Percentiles rank a stretch among this genome's conserved stretches.
Evolutionary conservation across 2,113 vertebrate genomes (phyloP).

Genomic region (Colaptes auratus): DNA sequence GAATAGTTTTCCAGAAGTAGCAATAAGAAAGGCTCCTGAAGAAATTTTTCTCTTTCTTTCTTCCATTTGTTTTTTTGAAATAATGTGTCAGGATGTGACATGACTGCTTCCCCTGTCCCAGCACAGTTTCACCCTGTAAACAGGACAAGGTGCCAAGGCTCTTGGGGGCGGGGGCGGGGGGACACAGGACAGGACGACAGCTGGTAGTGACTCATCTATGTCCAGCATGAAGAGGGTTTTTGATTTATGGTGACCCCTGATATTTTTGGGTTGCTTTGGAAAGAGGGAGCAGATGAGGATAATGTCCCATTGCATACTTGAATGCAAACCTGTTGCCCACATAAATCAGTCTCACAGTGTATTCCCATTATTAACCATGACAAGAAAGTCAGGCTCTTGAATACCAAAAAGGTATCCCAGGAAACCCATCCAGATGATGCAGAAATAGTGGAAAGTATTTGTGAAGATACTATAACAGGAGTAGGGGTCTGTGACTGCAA

Average conservation of each 20-base stretch:
- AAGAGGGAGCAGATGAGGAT: not conserved
- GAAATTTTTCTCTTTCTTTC: not conserved
- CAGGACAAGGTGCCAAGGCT: not conserved
- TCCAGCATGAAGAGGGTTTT: not conserved
- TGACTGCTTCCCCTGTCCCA: accelerated
- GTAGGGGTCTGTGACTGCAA: not conserved
- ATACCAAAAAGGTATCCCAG: not conserved
- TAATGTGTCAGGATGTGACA: accelerated
- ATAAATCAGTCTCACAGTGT: not conserved
- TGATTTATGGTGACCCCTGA: conserved; percentile 10
- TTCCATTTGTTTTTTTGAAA: not conserved
- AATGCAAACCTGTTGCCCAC: not conserved
- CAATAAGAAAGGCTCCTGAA: not conserved
- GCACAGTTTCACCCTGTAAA: not conserved
- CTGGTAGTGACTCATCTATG: not conserved
- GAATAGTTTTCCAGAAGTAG: not conserved
- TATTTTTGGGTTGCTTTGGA: conserved; percentile 18
- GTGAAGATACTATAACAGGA: not conserved
- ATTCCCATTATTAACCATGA: not conserved
- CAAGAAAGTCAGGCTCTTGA: not conserved
- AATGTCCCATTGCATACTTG: accelerated
- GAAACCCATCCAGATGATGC: not conserved
- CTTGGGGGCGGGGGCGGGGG: accelerated
- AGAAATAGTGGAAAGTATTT: not conserved
- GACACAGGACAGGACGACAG: not conserved